These are phyloP conservation scores for Platycheirus rosarum DNA, from an alignment of 2,888 invertebrate species.

Conservation along the genomic window DNA sequence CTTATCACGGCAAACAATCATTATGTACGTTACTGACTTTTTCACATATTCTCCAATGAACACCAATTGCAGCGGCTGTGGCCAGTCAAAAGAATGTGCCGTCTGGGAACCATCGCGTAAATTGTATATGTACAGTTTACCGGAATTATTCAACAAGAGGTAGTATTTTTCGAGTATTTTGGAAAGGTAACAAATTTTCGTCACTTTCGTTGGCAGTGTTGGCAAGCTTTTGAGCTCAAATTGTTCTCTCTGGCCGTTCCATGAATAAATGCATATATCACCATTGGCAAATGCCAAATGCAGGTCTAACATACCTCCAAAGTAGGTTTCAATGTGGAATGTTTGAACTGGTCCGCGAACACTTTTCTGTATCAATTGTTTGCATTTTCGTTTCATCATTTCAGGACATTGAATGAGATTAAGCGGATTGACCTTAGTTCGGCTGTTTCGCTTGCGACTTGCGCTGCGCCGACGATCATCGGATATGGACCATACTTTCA, in stretches of 20 bases:
- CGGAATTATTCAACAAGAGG: constrained; percentile 77
- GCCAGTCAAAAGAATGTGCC: constrained; percentile 75
- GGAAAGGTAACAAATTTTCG: constrained; percentile 76
- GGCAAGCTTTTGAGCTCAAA: constrained; percentile 76
- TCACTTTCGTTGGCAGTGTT: constrained; percentile 72
- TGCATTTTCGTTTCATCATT: constrained; percentile 56
- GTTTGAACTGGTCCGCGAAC: constrained; percentile 67
- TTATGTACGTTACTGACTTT: constrained; percentile 41
- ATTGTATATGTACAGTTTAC: constrained; percentile 77
- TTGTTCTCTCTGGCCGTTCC: constrained; percentile 75
- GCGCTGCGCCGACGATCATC: constrained; percentile 76
- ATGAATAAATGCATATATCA: constrained; percentile 78
- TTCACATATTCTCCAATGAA: constrained; percentile 66
- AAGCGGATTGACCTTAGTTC: constrained; percentile 73
- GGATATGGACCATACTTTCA: constrained; percentile 80
- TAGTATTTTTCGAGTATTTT: constrained; percentile 78
- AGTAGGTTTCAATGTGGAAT: constrained; percentile 72
- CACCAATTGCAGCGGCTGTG: constrained; percentile 67
- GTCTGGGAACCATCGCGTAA: constrained; percentile 75
- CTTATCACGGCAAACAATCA: constrained; percentile 76
- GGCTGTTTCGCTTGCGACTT: constrained; percentile 74
- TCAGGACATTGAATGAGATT: constrained; percentile 63
- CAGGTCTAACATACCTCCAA: constrained; percentile 70
- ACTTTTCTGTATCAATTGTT: constrained; percentile 73
- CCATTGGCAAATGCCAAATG: constrained; percentile 79